phyloP scores from a whole-genome alignment of 37 sponge, comb jelly and placozoan species.

The Hormiphora californensis region DNA sequence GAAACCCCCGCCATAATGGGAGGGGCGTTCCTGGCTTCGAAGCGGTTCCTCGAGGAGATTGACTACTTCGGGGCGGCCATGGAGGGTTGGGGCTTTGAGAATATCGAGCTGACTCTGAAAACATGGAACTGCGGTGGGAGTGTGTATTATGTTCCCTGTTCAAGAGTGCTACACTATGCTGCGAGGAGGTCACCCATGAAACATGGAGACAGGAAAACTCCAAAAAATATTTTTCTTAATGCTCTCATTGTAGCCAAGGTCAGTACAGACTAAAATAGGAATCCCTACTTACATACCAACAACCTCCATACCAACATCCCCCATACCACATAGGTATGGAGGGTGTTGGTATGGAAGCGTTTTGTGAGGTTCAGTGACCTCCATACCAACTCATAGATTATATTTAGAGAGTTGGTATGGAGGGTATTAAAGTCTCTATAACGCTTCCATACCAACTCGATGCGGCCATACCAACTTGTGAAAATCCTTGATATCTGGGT shows the following conservation, averaged over 20 bases:
- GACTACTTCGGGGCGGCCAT: conserved; percentile 11
- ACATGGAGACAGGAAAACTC: neutral
- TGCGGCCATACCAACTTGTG: too few species aligned
- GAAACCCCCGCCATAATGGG: neutral
- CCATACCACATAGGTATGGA: too few species aligned
- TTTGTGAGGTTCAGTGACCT: too few species aligned
- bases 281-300: too few species aligned
- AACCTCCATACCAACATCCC: too few species aligned
- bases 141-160: neutral
- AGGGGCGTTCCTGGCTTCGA: conserved; percentile 20
- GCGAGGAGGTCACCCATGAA: neutral
- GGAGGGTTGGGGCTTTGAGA: conserved; percentile 50
- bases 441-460: too few species aligned
- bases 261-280: too few species aligned
- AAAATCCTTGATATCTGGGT: too few species aligned
- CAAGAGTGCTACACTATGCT: neutral
- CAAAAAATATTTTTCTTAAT: neutral
- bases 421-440: too few species aligned
- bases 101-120: conserved; percentile 11
- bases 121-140: conserved; percentile 22
- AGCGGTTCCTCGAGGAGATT: neutral
- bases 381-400: too few species aligned
- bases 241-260: neutral
- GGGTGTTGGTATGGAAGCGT: too few species aligned
- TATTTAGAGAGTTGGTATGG: too few species aligned